These are phyloP conservation scores for Cassiopea andromeda DNA, from an alignment of 30 jellyfish, hydroid and myxozoan genomes.

Conservation along the genomic window DNA sequence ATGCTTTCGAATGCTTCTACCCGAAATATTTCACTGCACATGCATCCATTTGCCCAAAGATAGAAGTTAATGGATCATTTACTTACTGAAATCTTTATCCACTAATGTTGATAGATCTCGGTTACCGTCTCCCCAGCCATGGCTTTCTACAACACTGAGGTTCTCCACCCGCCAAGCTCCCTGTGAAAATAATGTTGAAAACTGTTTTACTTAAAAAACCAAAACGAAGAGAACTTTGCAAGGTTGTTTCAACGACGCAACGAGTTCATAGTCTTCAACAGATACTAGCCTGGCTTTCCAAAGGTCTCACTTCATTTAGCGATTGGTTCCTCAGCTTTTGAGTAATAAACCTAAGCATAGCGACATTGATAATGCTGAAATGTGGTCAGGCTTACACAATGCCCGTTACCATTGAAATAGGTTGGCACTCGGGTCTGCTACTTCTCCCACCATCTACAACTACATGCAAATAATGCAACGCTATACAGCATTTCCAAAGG, in stretches of 20 bases:
- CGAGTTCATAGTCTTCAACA: background rate
- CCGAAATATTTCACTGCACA: too few species aligned
- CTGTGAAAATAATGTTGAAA: background rate
- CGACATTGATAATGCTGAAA: conserved; percentile 36
- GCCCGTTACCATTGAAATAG: conserved; percentile 39
- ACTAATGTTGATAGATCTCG: conserved; percentile 18
- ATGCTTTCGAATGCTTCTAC: too few species aligned
- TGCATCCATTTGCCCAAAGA: background rate
- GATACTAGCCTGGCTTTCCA: conserved; percentile 52
- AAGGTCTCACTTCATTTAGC: conserved; percentile 71
- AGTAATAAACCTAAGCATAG: conserved; percentile 74
- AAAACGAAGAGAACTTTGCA: too few species aligned
- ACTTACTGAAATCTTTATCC: conserved; percentile 32
- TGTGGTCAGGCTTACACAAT: conserved; percentile 51
- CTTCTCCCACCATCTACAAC: conserved; percentile 20
- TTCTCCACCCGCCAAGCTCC: conserved; percentile 33
- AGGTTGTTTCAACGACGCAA: too few species aligned
- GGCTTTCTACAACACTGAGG: conserved; percentile 16
- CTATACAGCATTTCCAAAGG: background rate
- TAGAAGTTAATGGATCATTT: background rate
- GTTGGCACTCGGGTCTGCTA: background rate
- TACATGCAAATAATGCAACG: background rate
- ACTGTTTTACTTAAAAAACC: too few species aligned
- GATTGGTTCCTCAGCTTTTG: conserved; percentile 70
- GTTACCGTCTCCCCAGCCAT: conserved; percentile 20